These are phyloP conservation scores for Plebejus argus DNA, from an alignment of 2,888 invertebrate genomes.

Conservation along the genomic window DNA sequence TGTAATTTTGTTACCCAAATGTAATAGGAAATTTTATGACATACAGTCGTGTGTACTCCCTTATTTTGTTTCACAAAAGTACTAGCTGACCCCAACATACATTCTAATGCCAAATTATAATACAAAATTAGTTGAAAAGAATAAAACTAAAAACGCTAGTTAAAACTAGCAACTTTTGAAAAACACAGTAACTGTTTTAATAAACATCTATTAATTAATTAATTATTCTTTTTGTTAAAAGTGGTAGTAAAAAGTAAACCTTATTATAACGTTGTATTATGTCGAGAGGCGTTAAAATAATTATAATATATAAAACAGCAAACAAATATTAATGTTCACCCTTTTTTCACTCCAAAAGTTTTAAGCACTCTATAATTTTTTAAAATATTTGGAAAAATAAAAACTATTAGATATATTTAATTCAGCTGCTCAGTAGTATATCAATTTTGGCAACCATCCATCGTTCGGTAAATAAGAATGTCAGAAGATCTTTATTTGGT, in stretches of 20 bases:
- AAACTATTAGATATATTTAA: conserved; percentile 24
- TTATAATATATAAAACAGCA: no score
- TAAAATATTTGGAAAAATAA: conserved; percentile 1
- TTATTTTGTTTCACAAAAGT: background rate
- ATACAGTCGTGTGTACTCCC: background rate
- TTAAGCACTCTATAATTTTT: background rate
- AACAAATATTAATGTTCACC: no score
- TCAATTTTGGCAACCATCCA: conserved; percentile 29
- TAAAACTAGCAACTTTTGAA: background rate
- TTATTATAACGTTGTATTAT: no score
- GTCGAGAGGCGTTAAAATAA: no score
- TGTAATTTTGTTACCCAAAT: background rate
- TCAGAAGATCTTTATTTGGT: conserved; percentile 29
- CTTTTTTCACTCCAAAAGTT: background rate
- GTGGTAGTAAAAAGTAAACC: background rate
- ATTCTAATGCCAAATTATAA: background rate
- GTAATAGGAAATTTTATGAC: background rate
- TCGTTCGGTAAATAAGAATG: conserved; percentile 30
- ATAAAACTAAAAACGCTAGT: background rate
- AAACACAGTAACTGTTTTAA: background rate
- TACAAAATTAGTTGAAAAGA: background rate
- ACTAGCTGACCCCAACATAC: background rate
- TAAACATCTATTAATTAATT: no score
- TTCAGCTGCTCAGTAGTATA: conserved; percentile 22
- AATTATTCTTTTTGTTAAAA: background rate